Conservation (phyloP, 1,140 invertebrate species). For the Tigriopus japonicus region DNA sequence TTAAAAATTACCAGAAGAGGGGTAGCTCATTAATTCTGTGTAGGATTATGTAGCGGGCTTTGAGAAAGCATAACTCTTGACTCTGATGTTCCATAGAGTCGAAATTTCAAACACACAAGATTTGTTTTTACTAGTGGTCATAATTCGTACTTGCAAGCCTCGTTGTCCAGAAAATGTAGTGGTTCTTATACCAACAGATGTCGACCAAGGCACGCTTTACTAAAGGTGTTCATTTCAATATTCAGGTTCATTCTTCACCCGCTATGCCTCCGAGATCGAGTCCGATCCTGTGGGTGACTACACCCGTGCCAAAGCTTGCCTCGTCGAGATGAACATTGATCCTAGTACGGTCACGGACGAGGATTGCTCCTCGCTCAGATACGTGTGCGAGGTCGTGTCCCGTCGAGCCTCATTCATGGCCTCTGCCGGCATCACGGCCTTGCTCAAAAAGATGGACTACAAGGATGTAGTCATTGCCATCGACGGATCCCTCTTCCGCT, state of each 20-base stretch:
- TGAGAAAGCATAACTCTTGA: too few species aligned
- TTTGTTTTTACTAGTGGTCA: too few species aligned
- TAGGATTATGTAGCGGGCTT: too few species aligned
- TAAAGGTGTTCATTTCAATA: too few species aligned
- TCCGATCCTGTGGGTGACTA: conserved; percentile 40
- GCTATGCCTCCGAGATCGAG: conserved; percentile 94
- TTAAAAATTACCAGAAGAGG: too few species aligned
- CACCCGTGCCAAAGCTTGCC: conserved; percentile 57
- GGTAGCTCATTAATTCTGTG: too few species aligned
- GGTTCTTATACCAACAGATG: too few species aligned
- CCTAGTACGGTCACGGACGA: conserved; percentile 47
- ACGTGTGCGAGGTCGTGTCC: conserved; percentile 80
- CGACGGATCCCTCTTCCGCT: conserved; percentile 89
- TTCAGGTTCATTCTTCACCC: conserved; percentile 57
- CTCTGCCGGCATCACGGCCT: conserved; percentile 59
- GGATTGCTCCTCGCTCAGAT: conserved; percentile 69
- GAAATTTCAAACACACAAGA: too few species aligned
- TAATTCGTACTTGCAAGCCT: too few species aligned
- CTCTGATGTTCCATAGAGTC: too few species aligned
- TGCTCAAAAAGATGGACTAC: conserved; percentile 62
- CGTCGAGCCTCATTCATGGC: conserved; percentile 80
- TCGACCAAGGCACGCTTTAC: too few species aligned
- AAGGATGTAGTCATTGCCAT: conserved; percentile 82
- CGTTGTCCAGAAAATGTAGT: too few species aligned
- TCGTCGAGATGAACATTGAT: conserved; percentile 59